Evolutionary conservation across 2,113 vertebrate genomes (phyloP), one percentile per base, ranked within the genome.

Genomic region (Apeltes quadracus): DNA sequence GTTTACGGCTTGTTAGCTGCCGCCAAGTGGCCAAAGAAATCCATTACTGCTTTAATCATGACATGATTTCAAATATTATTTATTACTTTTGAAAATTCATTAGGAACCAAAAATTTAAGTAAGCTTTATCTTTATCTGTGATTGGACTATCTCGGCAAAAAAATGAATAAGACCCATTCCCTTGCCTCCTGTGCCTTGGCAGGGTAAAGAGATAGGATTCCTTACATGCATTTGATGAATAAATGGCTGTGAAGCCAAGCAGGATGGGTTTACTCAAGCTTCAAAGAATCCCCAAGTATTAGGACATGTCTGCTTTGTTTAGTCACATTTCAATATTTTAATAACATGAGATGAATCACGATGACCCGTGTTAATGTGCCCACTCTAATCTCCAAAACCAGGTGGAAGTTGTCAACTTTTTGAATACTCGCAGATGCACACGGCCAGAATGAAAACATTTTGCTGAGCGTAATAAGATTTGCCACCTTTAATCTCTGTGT

Each of bases 401-500:
- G 20, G 29, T 41, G 32, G 20, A 48, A 64, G 29, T 25, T 34
- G 36, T 53, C n/a, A 59, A 51, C 36, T 62, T 71, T 56, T 32
- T 10, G 7, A 46, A 48, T 59, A 46, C 44, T 20, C 67, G 18
- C 9, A 58, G 64, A 66, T 23, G 38, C 23, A 67, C 32, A 59
- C 51, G 16, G 18, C 9, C 27, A 65, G 34, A 41, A 55, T 57
- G 27, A 53, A 61, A 41, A 62, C 23, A 64, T 59, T 63, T 48
- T 78, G 14, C 20, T 4, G 18, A 72, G 23, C 29, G 44, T 66
- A 71, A 81, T 69, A 46, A 43, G 55, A 81, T 62, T 44, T 55
- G 44, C 63, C 82, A 80, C 73, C 78, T 85, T 76, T 84, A 73
- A 69, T 78, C 55, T 76, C 20, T 25, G 6, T 72, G 66, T 66